Percentiles rank a stretch among this genome's conserved stretches.
phyloP scores from a whole-genome alignment of 2,888 invertebrate genomes.

The Penaeus monodon region DNA sequence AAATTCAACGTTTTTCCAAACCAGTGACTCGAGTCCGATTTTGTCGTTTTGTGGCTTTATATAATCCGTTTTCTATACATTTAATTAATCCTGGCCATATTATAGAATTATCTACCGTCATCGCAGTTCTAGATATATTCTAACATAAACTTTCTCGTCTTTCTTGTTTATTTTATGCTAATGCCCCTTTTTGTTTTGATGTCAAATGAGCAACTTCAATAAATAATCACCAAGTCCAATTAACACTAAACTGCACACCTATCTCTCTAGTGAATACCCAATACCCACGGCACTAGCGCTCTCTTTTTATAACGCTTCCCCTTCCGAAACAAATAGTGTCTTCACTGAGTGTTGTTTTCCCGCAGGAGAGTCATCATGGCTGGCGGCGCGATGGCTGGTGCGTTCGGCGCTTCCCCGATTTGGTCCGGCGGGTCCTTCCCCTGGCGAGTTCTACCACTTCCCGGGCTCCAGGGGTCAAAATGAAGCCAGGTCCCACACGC shows the following conservation, averaged over 20 bases:
- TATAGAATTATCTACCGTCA: not conserved
- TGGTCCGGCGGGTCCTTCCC: slow-evolving; percentile 52
- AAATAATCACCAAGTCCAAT: too few species aligned
- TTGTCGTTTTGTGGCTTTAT: too few species aligned
- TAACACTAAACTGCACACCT: too few species aligned
- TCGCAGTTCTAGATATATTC: not conserved
- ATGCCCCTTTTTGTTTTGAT: slow-evolving; percentile 20
- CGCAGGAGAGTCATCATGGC: slow-evolving; percentile 29
- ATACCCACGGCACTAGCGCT: too few species aligned
- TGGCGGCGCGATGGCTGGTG: not conserved
- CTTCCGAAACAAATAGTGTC: not conserved
- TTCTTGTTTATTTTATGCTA: slow-evolving; percentile 9
- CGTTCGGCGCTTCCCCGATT: not conserved
- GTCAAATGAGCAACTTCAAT: not conserved
- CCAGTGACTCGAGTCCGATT: too few species aligned
- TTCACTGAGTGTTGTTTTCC: not conserved
- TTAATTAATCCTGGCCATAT: too few species aligned
- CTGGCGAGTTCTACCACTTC: slow-evolving; percentile 48
- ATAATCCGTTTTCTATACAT: too few species aligned
- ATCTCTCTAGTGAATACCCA: too few species aligned
- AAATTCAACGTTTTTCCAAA: too few species aligned
- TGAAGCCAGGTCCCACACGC: slow-evolving; percentile 40
- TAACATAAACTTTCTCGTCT: not conserved
- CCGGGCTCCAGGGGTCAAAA: slow-evolving; percentile 3
- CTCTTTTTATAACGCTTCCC: too few species aligned